Base-by-base conservation (phyloP, 2,797 vertebrate species). In the Hydrocynus forskahlii region DNA sequence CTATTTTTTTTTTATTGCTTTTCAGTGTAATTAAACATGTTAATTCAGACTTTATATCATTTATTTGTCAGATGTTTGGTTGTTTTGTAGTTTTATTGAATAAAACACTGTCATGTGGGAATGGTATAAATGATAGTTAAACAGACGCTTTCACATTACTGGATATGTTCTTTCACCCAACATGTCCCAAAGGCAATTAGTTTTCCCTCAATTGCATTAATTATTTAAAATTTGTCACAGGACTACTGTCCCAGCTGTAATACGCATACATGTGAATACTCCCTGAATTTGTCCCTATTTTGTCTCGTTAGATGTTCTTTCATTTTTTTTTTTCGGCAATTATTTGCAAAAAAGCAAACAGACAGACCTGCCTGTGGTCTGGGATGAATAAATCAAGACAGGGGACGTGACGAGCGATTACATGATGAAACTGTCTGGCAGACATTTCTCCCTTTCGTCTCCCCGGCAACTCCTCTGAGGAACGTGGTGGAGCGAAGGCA, bases 351-450 rank as follows among this genome's bases (percentile, higher is more conserved):
- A 63, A 70, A 73, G 25, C 69, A 75, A 78, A 62, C 19, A 70
- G 67, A 48, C 66, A 21, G n/a, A 40, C 62, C 59, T 23, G 25
- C 64, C 79, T 45, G 23, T 55, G 45, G 76, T 76, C 59, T 76
- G 3, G 63, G 14, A 70, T 29, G 52, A 76, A 76, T 63, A 82
- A 79, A 82, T 79, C 72, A 72, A 75, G 77, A 23, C 13, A 23
- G 48, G 72, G 71, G 59, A 78, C 16, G 23, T 78, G 69, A 79
- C 80, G 67, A 84, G 59, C 35, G 67, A 82, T 81, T 76, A 79
- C 78, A 12, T 64, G 69, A 82, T 72, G 62, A 76, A 79, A 68
- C 69, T 29, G 59, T 67, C 76, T 85, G 76, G 76, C 72, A 72
- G 52, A 54, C 9, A 54, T 35, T 68, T 72, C 54, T 13, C 52